Evolutionary conservation across 2,113 vertebrate species (phyloP).

Genomic region (Cricetomys ansorgei): DNA sequence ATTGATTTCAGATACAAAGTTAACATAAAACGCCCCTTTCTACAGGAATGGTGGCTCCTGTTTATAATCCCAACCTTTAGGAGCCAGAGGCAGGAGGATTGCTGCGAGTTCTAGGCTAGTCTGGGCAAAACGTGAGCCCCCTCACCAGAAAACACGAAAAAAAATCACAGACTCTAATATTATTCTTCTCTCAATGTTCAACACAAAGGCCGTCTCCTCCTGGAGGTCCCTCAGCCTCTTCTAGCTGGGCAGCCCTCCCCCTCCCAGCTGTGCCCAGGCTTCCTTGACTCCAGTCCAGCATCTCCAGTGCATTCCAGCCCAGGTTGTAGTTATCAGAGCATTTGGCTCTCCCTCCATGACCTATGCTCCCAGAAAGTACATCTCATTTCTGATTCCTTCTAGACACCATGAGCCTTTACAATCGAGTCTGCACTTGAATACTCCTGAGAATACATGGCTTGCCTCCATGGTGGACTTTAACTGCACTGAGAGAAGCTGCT

Average conservation of each 20-base stretch:
- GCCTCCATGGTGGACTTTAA: neutral
- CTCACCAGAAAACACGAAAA: neutral
- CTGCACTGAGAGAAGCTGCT: neutral
- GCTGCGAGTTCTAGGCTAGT: neutral
- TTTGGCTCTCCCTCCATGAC: neutral
- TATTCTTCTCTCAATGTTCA: neutral
- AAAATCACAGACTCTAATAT: neutral
- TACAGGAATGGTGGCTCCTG: neutral
- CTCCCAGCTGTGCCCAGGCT: neutral
- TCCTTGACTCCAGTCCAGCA: neutral
- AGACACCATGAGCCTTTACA: neutral
- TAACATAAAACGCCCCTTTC: conserved; percentile 8
- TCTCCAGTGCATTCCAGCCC: neutral
- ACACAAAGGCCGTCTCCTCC: neutral
- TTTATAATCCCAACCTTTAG: neutral
- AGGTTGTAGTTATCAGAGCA: neutral
- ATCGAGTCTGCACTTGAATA: neutral
- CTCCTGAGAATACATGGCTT: neutral
- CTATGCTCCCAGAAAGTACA: neutral
- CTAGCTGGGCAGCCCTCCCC: neutral
- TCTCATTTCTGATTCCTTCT: conserved; percentile 4
- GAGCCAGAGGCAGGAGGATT: neutral
- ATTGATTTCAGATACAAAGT: conserved; percentile 42
- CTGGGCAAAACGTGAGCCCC: neutral
- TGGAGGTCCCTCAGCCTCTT: neutral